Conservation (phyloP, 2,113 vertebrate genomes). For the Otus sunia region DNA sequence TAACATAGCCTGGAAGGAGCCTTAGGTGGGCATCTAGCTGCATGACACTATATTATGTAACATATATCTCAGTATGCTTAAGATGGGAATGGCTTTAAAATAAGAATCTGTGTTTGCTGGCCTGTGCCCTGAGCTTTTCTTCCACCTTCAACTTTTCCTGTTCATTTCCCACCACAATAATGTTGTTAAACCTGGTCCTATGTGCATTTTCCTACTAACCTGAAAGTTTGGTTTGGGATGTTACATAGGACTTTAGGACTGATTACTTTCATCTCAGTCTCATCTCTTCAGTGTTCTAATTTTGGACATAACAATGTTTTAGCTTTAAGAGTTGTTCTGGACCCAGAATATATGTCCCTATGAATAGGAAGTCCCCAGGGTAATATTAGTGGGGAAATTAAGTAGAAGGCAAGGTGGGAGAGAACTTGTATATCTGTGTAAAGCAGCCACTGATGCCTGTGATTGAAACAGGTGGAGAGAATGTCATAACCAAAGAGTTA, state of each 20-base stretch:
- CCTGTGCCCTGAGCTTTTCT: not conserved
- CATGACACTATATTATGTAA: not conserved
- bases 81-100: not conserved
- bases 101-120: not conserved
- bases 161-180: not conserved
- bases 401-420: not conserved
- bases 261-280: not conserved
- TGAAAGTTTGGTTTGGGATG: not conserved
- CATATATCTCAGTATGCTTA: not conserved
- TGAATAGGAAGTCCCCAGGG: not conserved
- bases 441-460: not conserved
- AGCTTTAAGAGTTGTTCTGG: not conserved
- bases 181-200: not conserved
- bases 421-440: fast-evolving
- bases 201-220: not conserved
- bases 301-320: not conserved
- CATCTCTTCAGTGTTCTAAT: not conserved
- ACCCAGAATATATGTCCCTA: not conserved
- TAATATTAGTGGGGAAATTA: not conserved
- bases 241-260: not conserved
- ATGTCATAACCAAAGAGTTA: not conserved
- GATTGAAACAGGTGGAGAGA: not conserved
- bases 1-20: not conserved
- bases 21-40: not conserved
- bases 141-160: not conserved